Evolutionary conservation across 2,113 vertebrate species (phyloP).

Genomic region (Cromileptes altivelis): DNA sequence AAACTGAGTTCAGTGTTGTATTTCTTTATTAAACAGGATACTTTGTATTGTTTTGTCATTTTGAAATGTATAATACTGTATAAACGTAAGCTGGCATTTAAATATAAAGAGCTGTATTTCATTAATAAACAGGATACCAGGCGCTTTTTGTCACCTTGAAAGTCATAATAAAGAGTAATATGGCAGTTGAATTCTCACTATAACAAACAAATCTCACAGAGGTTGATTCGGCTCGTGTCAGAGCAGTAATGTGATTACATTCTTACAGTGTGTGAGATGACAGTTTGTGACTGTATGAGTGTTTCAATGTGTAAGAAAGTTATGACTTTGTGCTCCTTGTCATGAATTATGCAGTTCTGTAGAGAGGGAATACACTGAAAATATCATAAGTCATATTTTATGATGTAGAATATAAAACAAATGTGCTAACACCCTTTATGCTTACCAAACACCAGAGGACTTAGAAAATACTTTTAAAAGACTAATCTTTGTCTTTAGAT

Average conservation of each 20-base stretch:
- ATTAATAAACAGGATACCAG: background rate
- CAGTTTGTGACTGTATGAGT: constrained; percentile 9
- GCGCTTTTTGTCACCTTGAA: constrained; percentile 9
- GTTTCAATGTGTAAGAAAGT: background rate
- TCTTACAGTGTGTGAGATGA: constrained; percentile 19
- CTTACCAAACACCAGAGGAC: too few species aligned
- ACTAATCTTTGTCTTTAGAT: too few species aligned
- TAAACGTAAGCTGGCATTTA: background rate
- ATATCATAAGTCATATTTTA: background rate
- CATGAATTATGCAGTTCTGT: background rate
- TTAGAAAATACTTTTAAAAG: too few species aligned
- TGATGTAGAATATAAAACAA: background rate
- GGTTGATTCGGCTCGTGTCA: background rate
- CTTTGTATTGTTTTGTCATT: constrained; percentile 20
- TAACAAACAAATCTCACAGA: constrained; percentile 19
- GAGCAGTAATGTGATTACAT: constrained; percentile 42
- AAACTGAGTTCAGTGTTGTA: constrained; percentile 30
- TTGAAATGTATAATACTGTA: background rate
- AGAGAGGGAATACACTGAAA: background rate
- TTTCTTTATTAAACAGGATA: background rate
- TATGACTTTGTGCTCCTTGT: background rate
- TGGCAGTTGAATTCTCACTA: background rate
- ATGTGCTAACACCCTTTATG: background rate
- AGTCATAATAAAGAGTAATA: constrained; percentile 10
- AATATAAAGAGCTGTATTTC: constrained; percentile 3